Percentiles rank a stretch among this genome's conserved stretches.
These are phyloP conservation scores for Odontocolon sp. DNA, from an alignment of 2,888 invertebrate genomes.

Conservation along the genomic window DNA sequence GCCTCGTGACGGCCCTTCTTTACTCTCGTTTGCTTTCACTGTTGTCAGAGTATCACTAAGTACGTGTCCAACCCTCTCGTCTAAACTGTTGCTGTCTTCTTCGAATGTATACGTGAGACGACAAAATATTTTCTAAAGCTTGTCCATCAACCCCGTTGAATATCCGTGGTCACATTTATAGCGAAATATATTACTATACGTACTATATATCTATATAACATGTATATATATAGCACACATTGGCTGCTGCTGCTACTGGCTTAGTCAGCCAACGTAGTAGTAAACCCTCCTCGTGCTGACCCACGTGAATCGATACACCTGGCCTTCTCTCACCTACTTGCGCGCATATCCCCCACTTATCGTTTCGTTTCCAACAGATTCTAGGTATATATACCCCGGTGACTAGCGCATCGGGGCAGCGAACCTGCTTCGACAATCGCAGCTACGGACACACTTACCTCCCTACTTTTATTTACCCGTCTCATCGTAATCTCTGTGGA, in stretches of 20 bases:
- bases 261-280: slow-evolving; percentile 22
- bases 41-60: slow-evolving; percentile 21
- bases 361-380: slow-evolving; percentile 27
- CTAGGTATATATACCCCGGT: slow-evolving; percentile 22
- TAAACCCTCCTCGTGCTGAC: slow-evolving; percentile 25
- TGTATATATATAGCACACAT: background rate
- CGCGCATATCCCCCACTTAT: background rate
- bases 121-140: slow-evolving; percentile 45
- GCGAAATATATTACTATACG: background rate
- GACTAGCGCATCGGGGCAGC: background rate
- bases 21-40: slow-evolving; percentile 6
- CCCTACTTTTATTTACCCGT: background rate
- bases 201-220: background rate
- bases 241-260: slow-evolving; percentile 6
- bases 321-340: slow-evolving; percentile 49
- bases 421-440: background rate
- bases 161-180: background rate
- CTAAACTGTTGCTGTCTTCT: background rate
- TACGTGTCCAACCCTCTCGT: slow-evolving; percentile 1
- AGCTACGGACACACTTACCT: background rate
- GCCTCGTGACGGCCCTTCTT: slow-evolving; percentile 20
- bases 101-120: slow-evolving; percentile 13
- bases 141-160: slow-evolving; percentile 28
- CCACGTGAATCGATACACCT: slow-evolving; percentile 56
- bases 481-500: slow-evolving; percentile 9